A percentile compares a stretch with the other conserved stretches of the same genome.
Conservation (phyloP, 2,888 invertebrate species). For the Phasia obesa region DNA sequence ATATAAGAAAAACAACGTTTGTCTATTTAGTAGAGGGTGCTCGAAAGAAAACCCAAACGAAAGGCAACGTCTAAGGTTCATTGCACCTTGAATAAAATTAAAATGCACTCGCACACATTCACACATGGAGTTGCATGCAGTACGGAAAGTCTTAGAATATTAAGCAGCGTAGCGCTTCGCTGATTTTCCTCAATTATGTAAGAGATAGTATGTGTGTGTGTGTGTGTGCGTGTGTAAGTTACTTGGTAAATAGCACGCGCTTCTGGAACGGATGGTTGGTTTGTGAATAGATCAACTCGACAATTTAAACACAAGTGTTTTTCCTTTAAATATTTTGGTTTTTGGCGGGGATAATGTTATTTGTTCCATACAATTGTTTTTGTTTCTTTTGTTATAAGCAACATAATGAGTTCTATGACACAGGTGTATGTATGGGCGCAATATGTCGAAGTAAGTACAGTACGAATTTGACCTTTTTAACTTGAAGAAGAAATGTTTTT, state of each 20-base stretch:
- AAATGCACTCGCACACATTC: background rate
- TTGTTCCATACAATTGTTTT: no score
- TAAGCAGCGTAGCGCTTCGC: constrained; percentile 66
- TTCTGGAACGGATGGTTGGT: constrained; percentile 29
- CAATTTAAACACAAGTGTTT: constrained; percentile 63
- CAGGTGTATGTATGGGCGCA: constrained; percentile 64
- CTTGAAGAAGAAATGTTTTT: constrained; percentile 28
- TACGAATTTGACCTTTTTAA: constrained; percentile 63
- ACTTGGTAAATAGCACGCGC: constrained; percentile 71
- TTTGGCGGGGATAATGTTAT: constrained; percentile 64
- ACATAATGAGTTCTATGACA: constrained; percentile 64
- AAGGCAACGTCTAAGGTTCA: constrained; percentile 57
- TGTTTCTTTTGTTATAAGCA: constrained; percentile 30
- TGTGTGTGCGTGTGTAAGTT: constrained; percentile 21
- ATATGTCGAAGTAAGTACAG: constrained; percentile 10
- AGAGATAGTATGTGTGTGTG: background rate
- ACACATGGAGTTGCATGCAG: constrained; percentile 1
- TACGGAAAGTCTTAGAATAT: constrained; percentile 49
- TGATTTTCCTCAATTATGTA: constrained; percentile 63
- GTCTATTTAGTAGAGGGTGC: constrained; percentile 54
- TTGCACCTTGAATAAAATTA: constrained; percentile 52
- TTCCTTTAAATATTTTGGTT: constrained; percentile 46
- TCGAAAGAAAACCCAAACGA: constrained; percentile 36
- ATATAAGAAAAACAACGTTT: constrained; percentile 17
- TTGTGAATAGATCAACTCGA: constrained; percentile 42